A percentile compares a stretch with the other conserved stretches of the same genome.
Evolutionary conservation across 2,113 vertebrate genomes (phyloP).

Genomic region (Oenanthe melanoleuca): DNA sequence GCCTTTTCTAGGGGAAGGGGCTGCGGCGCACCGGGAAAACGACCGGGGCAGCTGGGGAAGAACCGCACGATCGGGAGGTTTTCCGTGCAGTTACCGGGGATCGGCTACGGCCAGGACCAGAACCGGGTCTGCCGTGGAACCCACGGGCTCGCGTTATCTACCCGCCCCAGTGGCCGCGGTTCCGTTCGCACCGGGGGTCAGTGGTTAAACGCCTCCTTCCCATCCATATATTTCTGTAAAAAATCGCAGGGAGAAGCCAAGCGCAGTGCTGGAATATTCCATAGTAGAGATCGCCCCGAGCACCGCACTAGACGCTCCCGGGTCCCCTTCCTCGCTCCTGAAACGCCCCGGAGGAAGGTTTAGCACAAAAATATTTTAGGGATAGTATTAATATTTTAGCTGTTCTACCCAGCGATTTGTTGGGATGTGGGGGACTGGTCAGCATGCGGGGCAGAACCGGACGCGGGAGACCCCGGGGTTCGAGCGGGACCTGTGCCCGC

Average conservation of each 20-base stretch:
- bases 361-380: neutral
- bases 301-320: neutral
- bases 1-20: neutral
- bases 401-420: neutral
- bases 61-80: neutral
- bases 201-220: neutral
- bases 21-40: neutral
- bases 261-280: neutral
- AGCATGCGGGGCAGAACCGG: neutral
- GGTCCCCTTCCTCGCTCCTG: neutral
- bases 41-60: neutral
- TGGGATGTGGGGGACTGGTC: neutral
- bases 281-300: fast-evolving
- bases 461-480: neutral
- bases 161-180: neutral
- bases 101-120: neutral
- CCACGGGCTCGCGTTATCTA: neutral
- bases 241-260: neutral
- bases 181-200: neutral
- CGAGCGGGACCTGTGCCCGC: neutral
- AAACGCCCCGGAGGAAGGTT: neutral
- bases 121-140: neutral
- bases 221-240: neutral
- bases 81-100: neutral
- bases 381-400: neutral